These are phyloP conservation scores for Scartelaos histophorus DNA, from an alignment of 2,113 vertebrate genomes.

Conservation along the genomic window DNA sequence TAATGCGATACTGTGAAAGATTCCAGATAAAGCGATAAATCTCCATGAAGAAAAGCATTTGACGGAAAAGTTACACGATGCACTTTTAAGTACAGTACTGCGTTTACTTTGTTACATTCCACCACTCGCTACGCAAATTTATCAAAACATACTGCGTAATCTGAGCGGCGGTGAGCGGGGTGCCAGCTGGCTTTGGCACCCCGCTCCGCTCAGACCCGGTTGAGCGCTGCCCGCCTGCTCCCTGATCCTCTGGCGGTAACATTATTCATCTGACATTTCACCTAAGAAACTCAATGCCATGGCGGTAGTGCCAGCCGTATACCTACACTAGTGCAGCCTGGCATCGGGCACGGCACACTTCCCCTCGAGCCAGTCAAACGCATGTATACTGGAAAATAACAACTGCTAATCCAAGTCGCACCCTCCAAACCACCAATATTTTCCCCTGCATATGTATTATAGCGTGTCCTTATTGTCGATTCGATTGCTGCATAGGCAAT, in stretches of 20 bases:
- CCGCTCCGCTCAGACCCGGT: slow-evolving; percentile 52
- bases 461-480: slow-evolving; percentile 28
- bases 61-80: no score
- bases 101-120: no score
- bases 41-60: no score
- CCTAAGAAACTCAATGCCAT: slow-evolving; percentile 51
- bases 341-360: slow-evolving; percentile 13
- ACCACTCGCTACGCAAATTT: not conserved
- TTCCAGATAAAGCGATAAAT: no score
- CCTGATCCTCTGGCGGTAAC: slow-evolving; percentile 63
- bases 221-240: slow-evolving; percentile 54
- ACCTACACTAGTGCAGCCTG: slow-evolving; percentile 45
- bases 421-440: slow-evolving; percentile 25
- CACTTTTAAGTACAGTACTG: no score
- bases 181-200: slow-evolving; percentile 20
- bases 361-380: slow-evolving; percentile 30
- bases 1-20: no score
- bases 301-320: slow-evolving; percentile 40
- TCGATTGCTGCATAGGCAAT: slow-evolving; percentile 25
- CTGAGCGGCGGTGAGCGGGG: not conserved
- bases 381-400: slow-evolving; percentile 50
- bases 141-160: not conserved
- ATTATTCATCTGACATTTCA: slow-evolving; percentile 66
- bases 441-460: slow-evolving; percentile 28
- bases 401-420: slow-evolving; percentile 44